Base-by-base conservation (phyloP, 23 tunicate genomes). In the Botrylloides violaceus region DNA sequence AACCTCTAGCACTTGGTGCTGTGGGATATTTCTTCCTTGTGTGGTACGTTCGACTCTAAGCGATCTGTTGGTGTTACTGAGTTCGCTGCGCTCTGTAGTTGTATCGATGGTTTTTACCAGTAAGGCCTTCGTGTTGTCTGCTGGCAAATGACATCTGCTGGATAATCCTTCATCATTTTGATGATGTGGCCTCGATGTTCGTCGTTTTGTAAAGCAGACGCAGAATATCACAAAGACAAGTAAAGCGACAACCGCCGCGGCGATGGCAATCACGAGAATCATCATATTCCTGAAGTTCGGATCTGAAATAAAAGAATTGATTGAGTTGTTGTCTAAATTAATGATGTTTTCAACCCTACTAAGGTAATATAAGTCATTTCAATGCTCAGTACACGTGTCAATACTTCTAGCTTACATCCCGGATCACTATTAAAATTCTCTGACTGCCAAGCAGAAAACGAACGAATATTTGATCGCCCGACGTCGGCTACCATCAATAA, bases 1-100 rank as follows among this genome's bases (percentile, higher is more conserved):
- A 63, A 63, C 70, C 29, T 63, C 35, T 4, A 63, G 70, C 32
- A 63, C 70, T 39, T 68, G 56, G 27, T 32, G 6, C 37, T 56
- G 36, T 53, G 21, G 23, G 27, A 24, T 18, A 24, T 68, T 28
- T 26, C 37, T 24, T 37, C 23, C 74, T 4, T 28, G 49, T 23
- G 56, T 43, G 1, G 20, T 20, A 21, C n/a, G 58, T 49, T 49
- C 58, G 58, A 21, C 58, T 49, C n/a, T 0, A 19, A 49, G 58
- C 20, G 58, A 49, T 49, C n/a, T 49, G 20, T 49, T 49, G 58
- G 58, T 20, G 58, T 49, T 49, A 19, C 58, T 0, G 12, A 7
- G 53, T 15, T 43, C 53, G 9, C 15, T 43, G 9, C 9, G 53
- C 9, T 9, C 53, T 15, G 9, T 15, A 15, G 53, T 7, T 43